Evolutionary conservation across 2,113 vertebrate genomes (phyloP).

Genomic region (Hippocampus barbouri): DNA sequence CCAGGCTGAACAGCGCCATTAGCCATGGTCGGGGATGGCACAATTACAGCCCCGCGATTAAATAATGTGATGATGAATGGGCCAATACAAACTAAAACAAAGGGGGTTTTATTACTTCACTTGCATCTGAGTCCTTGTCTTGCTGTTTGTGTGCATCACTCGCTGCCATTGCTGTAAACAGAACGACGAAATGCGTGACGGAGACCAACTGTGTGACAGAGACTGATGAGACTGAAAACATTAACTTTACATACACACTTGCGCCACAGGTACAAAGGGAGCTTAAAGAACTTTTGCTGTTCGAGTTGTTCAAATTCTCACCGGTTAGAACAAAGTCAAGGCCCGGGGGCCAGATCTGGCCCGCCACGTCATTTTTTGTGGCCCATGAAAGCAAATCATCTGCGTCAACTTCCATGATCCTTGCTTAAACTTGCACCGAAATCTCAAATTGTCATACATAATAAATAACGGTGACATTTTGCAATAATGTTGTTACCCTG

Average conservation of each 20-base stretch:
- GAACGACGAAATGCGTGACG: slow-evolving; percentile 28
- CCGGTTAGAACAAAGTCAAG: no score
- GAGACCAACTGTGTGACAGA: slow-evolving; percentile 4
- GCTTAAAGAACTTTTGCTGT: no score
- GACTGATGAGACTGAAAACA: slow-evolving; percentile 38
- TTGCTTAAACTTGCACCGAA: no score
- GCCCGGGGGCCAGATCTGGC: no score
- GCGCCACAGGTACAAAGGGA: no score
- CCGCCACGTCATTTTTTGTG: no score
- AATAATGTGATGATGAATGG: slow-evolving; percentile 92
- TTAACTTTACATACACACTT: not conserved
- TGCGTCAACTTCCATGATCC: no score
- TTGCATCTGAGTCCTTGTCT: slow-evolving; percentile 60
- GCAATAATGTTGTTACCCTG: no score
- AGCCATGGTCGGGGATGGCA: slow-evolving; percentile 80
- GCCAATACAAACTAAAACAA: slow-evolving; percentile 83
- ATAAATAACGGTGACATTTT: no score
- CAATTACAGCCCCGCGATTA: slow-evolving; percentile 81
- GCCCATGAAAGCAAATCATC: no score
- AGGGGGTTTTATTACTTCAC: slow-evolving; percentile 82
- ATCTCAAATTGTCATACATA: no score
- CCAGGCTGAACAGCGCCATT: slow-evolving; percentile 81
- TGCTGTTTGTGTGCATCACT: slow-evolving; percentile 39
- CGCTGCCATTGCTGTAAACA: slow-evolving; percentile 31
- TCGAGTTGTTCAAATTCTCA: no score